These are phyloP conservation scores for Regulus satrapa DNA, from an alignment of 2,113 vertebrate genomes.

Conservation along the genomic window DNA sequence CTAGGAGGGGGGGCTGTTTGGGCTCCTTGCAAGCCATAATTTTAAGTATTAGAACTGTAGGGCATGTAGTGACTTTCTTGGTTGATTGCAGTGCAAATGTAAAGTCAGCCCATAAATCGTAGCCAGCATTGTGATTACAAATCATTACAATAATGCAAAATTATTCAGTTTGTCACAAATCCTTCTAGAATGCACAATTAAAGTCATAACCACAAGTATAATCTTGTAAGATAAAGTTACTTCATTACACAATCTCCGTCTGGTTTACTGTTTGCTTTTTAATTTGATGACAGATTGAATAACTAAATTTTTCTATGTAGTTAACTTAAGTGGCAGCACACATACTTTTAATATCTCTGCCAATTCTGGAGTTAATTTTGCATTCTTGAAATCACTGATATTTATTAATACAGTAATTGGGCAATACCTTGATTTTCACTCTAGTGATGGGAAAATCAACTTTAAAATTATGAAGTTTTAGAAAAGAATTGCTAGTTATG, in stretches of 20 bases:
- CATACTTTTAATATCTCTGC: not conserved
- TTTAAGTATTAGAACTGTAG: not conserved
- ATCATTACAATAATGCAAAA: conserved; percentile 38
- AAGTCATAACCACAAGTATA: conserved; percentile 50
- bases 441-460: not conserved
- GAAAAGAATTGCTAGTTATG: not conserved
- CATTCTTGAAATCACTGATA: not conserved
- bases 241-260: conserved; percentile 30
- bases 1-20: not conserved
- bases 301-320: conserved; percentile 28
- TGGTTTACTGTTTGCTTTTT: conserved; percentile 57
- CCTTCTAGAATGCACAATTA: conserved; percentile 30
- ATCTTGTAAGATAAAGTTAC: conserved; percentile 51
- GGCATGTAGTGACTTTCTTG: not conserved
- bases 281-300: conserved; percentile 39
- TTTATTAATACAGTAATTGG: not conserved
- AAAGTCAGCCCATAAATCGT: conserved; percentile 1
- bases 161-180: conserved; percentile 58
- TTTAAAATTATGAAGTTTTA: not conserved
- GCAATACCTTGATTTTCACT: not conserved
- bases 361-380: conserved; percentile 34
- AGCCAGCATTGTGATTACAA: conserved; percentile 30
- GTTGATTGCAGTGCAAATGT: conserved; percentile 16
- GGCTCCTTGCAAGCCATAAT: not conserved
- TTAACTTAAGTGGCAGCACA: not conserved